phyloP scores from a whole-genome alignment of 2,888 invertebrate genomes.

The Petrolisthes cinctipes region DNA sequence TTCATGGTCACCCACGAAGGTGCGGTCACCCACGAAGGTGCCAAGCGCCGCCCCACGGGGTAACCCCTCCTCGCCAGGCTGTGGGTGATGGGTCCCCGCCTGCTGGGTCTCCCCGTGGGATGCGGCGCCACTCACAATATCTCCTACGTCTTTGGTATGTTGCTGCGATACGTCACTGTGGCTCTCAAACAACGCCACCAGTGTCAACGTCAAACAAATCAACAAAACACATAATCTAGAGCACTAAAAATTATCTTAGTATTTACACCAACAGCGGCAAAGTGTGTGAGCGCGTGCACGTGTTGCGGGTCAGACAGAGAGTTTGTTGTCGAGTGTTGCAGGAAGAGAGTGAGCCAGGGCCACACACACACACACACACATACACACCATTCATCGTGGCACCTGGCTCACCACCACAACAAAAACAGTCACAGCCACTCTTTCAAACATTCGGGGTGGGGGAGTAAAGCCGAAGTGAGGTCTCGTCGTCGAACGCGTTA shows the following conservation, averaged over 20 bases:
- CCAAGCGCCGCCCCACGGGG: conserved; percentile 6
- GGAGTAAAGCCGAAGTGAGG: too few relatives aligned
- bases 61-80: background rate
- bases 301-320: background rate
- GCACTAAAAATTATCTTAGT: conserved; percentile 45
- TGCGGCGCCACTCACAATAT: conserved; percentile 12
- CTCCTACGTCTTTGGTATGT: conserved; percentile 61
- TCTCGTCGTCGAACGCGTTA: too few relatives aligned
- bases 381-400: too few relatives aligned
- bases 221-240: conserved; percentile 59
- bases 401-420: too few relatives aligned
- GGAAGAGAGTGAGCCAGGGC: background rate
- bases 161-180: conserved; percentile 56
- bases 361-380: background rate
- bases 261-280: conserved; percentile 56
- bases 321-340: background rate
- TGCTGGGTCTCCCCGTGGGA: background rate
- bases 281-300: conserved; percentile 42
- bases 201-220: conserved; percentile 55
- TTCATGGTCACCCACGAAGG: conserved; percentile 34
- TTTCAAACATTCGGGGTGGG: too few relatives aligned
- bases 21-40: too few relatives aligned
- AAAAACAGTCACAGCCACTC: too few relatives aligned
- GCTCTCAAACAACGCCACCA: conserved; percentile 39
- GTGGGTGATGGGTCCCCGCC: background rate